Conservation (phyloP, 2,797 vertebrate genomes). For the Balearica regulorum region DNA sequence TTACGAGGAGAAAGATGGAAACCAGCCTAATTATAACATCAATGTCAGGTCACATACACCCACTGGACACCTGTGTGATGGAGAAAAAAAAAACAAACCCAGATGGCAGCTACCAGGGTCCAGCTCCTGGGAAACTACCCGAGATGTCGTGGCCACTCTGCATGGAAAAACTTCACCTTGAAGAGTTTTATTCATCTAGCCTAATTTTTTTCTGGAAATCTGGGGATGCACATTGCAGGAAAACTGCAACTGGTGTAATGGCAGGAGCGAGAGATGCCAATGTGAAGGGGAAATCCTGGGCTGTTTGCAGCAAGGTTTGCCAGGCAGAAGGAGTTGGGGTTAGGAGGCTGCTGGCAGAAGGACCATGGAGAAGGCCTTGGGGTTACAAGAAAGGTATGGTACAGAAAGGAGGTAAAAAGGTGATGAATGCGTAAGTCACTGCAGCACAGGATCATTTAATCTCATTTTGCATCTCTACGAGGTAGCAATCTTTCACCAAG, state of each 20-base stretch:
- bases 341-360: not conserved
- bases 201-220: accelerated
- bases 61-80: slow-evolving; percentile 26
- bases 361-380: not conserved
- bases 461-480: accelerated
- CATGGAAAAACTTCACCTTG: not conserved
- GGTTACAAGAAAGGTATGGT: not conserved
- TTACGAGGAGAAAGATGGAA: not conserved
- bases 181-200: not conserved
- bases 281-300: not conserved
- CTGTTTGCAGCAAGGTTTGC: not conserved
- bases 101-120: accelerated
- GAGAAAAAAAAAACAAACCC: not conserved
- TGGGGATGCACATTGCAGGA: accelerated
- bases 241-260: not conserved
- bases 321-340: not conserved
- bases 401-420: not conserved
- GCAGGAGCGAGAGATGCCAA: not conserved
- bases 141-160: not conserved
- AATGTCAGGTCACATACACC: slow-evolving; percentile 27
- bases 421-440: not conserved
- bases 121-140: not conserved
- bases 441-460: not conserved
- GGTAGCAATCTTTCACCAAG: not conserved
- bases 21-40: slow-evolving; percentile 45